Evolutionary conservation across 1,140 invertebrate genomes (phyloP), one percentile per base, ranked within the genome.

Genomic region (Triops longicaudatus): DNA sequence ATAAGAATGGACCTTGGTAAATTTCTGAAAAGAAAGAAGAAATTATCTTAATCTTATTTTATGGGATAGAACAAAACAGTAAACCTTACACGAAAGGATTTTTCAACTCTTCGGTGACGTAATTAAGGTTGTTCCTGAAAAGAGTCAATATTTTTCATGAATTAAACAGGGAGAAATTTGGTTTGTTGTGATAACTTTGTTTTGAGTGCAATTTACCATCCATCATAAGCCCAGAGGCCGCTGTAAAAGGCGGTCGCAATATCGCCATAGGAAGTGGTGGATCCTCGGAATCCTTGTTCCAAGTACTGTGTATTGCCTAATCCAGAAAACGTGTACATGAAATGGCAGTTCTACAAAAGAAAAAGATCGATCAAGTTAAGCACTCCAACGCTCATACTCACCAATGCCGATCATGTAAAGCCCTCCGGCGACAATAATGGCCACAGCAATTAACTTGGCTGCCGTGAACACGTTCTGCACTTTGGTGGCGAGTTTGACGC

Each of bases 101-200:
- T 84, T 98, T 95, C 79, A 99, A 94, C 87, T 99, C 98, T 86
- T 99, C 98, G 71, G 98, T 98, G 26, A 99, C 97, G 87, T 98
- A 99, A 86, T 98, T 99, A 73, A 98, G 87, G 85, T 98, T 98
- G 85, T 98, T 99, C 85, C 85, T 85, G 78, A 27, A 74, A 78
- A 79, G 77, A 77, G 78, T 50, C 63, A 71, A 72, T n/a, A 78
- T 74, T 26, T 10, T 26, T 74, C 10, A 17, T n/a, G 26, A n/a
- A 12, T 28, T 71, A 14, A 28, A n/a, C n/a, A n/a, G n/a, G n/a
- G n/a, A n/a, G 7, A 37, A 37, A 37, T 37, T 7, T 4, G 31
- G 31, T 37, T 37, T 37, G 31, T 37, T 37, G 2, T 37, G 31
- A 2, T 37, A 37, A 37, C 31, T 37, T 37, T 7, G 7, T 37